Evolutionary conservation across 2,797 vertebrate genomes (phyloP).

Genomic region (Orestias chungarensis): DNA sequence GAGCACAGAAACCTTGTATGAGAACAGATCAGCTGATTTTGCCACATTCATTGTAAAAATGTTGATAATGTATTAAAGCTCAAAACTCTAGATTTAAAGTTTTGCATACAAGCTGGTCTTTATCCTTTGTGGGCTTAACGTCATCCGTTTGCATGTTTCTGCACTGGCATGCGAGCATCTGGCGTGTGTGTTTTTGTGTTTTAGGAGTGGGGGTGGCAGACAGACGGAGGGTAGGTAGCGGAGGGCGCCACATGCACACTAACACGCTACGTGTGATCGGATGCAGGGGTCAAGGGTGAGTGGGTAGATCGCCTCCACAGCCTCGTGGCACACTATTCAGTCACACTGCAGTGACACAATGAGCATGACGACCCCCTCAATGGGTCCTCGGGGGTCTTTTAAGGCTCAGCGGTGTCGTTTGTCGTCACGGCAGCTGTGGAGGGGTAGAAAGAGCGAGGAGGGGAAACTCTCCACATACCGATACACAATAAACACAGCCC

Average conservation of each 20-base stretch:
- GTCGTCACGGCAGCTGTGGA: conserved; percentile 52
- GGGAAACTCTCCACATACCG: conserved; percentile 4
- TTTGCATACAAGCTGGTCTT: conserved; percentile 15
- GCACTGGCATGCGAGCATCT: conserved; percentile 70
- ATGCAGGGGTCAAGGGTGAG: conserved; percentile 71
- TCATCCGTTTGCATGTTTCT: conserved; percentile 65
- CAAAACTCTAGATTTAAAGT: neutral
- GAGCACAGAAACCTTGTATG: neutral
- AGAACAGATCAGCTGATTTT: conserved; percentile 14
- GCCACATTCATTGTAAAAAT: neutral
- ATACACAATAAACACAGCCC: neutral
- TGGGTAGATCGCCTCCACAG: conserved; percentile 38
- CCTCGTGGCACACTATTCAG: conserved; percentile 65
- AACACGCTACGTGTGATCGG: conserved; percentile 31
- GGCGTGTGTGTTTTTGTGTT: conserved; percentile 55
- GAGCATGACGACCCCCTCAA: conserved; percentile 52
- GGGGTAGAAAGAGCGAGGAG: conserved; percentile 2
- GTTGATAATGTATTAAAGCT: neutral
- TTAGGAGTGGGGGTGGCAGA: conserved; percentile 23
- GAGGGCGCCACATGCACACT: conserved; percentile 31
- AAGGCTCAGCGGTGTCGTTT: conserved; percentile 42
- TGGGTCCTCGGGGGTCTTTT: conserved; percentile 35
- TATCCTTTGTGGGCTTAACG: conserved; percentile 14
- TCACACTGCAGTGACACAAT: conserved; percentile 58
- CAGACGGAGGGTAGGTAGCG: conserved; percentile 58